Evolutionary conservation across 2,888 invertebrate genomes (phyloP).

Genomic region (Caenorhabditis imperialis): DNA sequence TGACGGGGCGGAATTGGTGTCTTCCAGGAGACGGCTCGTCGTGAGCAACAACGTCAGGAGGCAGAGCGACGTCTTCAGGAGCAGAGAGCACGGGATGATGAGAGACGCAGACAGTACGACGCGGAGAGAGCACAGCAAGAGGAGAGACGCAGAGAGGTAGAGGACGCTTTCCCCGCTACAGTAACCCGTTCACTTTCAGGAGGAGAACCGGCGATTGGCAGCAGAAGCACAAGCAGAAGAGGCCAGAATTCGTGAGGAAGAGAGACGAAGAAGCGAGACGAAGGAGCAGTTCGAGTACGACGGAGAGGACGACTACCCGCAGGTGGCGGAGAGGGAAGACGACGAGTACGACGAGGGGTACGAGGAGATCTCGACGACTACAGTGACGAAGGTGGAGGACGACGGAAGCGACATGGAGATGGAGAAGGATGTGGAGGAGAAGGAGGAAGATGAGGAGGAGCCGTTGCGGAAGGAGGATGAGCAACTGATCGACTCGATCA

Average conservation of each 20-base stretch:
- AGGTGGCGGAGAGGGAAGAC: slow-evolving; percentile 36
- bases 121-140: slow-evolving; percentile 32
- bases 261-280: slow-evolving; percentile 45
- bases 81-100: slow-evolving; percentile 46
- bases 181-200: slow-evolving; percentile 6
- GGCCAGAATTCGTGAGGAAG: slow-evolving; percentile 35
- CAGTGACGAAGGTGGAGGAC: not conserved
- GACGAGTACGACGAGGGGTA: slow-evolving; percentile 45
- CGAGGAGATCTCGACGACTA: slow-evolving; percentile 16
- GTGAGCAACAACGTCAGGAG: slow-evolving; percentile 36
- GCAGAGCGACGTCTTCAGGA: slow-evolving; percentile 39
- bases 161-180: not conserved
- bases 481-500: slow-evolving; percentile 37
- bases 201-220: slow-evolving; percentile 31
- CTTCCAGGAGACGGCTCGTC: slow-evolving; percentile 47
- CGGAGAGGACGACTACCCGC: slow-evolving; percentile 39
- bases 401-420: slow-evolving; percentile 41
- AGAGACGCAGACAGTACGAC: slow-evolving; percentile 44
- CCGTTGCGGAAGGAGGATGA: slow-evolving; percentile 24
- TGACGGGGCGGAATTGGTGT: slow-evolving; percentile 10
- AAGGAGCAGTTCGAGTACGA: slow-evolving; percentile 51
- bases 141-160: slow-evolving; percentile 42
- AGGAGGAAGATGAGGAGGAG: slow-evolving; percentile 10
- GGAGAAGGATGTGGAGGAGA: slow-evolving; percentile 16
- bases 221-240: slow-evolving; percentile 21